phyloP scores from a whole-genome alignment of 2,888 invertebrate genomes.

The Cordilura impudica region DNA sequence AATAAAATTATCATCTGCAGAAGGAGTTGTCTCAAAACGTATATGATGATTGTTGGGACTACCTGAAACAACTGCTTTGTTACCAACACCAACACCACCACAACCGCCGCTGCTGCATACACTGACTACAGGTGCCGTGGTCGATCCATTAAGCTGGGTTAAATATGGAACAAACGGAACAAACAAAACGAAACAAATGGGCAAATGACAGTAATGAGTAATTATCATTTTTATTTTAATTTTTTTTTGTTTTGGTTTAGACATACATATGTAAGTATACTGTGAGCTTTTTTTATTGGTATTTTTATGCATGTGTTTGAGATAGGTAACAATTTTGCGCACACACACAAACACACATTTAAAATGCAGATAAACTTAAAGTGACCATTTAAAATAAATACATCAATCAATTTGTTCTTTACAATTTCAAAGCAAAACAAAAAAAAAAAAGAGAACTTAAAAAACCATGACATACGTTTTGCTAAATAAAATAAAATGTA shows the following conservation, averaged over 20 bases:
- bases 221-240: constrained; percentile 30
- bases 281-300: constrained; percentile 14
- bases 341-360: constrained; percentile 49
- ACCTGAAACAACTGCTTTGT: constrained; percentile 67
- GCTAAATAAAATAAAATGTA: constrained; percentile 23
- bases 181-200: constrained; percentile 70
- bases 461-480: not conserved
- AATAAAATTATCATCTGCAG: constrained; percentile 46
- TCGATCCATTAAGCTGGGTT: constrained; percentile 73
- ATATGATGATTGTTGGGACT: constrained; percentile 62
- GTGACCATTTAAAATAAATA: constrained; percentile 62
- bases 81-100: constrained; percentile 61
- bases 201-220: constrained; percentile 70
- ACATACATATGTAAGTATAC: no score
- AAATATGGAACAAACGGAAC: constrained; percentile 65
- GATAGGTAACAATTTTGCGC: constrained; percentile 32
- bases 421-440: not conserved
- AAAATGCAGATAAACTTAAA: constrained; percentile 52
- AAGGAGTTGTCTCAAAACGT: constrained; percentile 42
- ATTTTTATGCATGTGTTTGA: constrained; percentile 40
- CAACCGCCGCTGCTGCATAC: constrained; percentile 53
- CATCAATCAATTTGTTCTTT: not conserved
- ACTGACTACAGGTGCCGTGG: constrained; percentile 56
- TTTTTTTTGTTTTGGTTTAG: not conserved
- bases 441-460: not conserved